Evolutionary conservation across 2,113 vertebrate genomes (phyloP), one percentile per base, ranked within the genome.

Genomic region (Callocephalon fimbriatum): DNA sequence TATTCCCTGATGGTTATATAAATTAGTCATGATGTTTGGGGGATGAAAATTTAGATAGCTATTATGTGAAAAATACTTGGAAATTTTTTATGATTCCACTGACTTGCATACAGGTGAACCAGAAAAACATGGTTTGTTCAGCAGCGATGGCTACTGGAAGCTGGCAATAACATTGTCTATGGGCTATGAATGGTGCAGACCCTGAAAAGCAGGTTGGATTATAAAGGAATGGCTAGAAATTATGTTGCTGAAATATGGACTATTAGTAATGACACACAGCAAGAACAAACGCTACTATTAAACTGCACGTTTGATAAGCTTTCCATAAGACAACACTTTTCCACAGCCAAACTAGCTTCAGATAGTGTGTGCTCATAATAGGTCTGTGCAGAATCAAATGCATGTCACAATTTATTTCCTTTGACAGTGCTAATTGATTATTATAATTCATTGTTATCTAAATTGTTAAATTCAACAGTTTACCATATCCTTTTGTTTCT

Each of bases 21-120:
- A 97, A 98, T 97, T 96, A 96, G 95, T 97, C 95, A 93, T 83
- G 59, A 58, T 93, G 72, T 86, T 97, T 97, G 93, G 80, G 86
- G 73, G 53, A 80, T 92, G 87, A 85, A 95, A 94, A 97, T 81
- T 72, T 80, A 85, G 73, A 27, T 84, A 92, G 93, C 78, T 85
- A 13, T 96, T 71, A 51, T 75, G 47, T 96, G 95, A 91, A 96
- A 96, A 80, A 86, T 62, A 77, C 86, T 96, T 85, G 40, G 78
- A 85, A 84, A 61, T 85, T 67, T 91, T 86, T 75, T 67, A 63
- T 63, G 87, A 80, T 84, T 95, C 65, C 84, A 79, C 88, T 92
- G 94, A 91, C 72, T 95, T 86, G 70, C 80, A 68, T 86, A 95
- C 91, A 95, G 89, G 96, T 96, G 92, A 86, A 59, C 74, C 71